Base-by-base conservation (phyloP, 2,888 invertebrate species). In the Cryptus armator region DNA sequence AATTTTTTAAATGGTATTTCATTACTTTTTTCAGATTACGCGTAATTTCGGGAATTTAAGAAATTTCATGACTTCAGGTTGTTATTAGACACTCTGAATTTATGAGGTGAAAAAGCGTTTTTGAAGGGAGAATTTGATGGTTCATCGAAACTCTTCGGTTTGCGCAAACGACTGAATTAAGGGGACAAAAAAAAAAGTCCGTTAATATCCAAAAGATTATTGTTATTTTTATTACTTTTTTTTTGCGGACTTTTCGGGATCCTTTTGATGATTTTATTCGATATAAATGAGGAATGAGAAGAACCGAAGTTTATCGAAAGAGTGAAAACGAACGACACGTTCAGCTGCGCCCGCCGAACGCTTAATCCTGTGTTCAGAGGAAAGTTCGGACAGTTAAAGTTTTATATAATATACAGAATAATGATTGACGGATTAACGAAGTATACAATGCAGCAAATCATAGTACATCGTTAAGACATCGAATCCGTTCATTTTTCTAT, bases 281-380 rank as follows among this genome's bases (percentile, higher is more conserved):
- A 16, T 10, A 19, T 56, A 76, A 56, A 44, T 75, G 79, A 66
- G 68, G 59, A 74, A 53, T 24, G 70, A 76, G 56, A 83, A 70
- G 56, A 74, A 79, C 62, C 44, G 74, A 84, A 71, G 74, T 76
- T 78, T 75, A 78, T 83, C 14, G 84, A 24, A 24, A 88, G 85
- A 86, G 78, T 82, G 77, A 86, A 81, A 85, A 86, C 83, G 89
- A 88, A 89, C 86, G 87, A 80, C 59, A 80, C 68, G 37, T 16
- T 48, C 7, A 51, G 29, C 44, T 32, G 46, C 70, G 81, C 37
- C 37, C 77, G 68, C 64, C 71, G 89, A 88, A 89, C 87, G 87
- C 88, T 87, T 88, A 79, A 92, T 93, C 92, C 92, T 92, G 92
- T 92, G 92, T 93, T 93, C 93, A 92, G 89, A 92, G 92, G 92